phyloP scores from a whole-genome alignment of 2,113 vertebrate genomes.

The Tichodroma muraria region DNA sequence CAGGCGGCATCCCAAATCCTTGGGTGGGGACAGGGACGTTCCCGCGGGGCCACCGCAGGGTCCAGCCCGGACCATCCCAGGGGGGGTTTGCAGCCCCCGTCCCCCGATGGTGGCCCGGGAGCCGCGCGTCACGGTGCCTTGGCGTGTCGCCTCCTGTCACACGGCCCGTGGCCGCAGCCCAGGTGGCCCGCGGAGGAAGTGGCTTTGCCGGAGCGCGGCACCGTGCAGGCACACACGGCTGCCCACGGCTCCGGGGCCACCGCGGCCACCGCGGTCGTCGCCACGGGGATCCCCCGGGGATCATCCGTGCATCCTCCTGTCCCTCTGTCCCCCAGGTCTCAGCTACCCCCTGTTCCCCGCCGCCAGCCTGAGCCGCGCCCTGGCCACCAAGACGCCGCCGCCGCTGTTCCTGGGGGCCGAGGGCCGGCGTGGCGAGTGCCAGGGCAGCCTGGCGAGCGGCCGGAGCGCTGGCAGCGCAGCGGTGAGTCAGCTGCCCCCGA shows the following conservation, averaged over 20 bases:
- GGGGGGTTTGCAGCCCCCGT: neutral
- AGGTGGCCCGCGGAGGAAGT: neutral
- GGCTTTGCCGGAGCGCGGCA: neutral
- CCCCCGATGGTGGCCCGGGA: neutral
- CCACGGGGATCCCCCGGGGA: neutral
- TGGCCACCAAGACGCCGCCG: constrained; percentile 80
- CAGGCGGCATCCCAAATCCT: fast-evolving
- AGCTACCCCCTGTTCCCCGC: constrained; percentile 81
- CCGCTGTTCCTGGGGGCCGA: constrained; percentile 76
- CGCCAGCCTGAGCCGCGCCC: constrained; percentile 69
- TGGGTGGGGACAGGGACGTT: neutral
- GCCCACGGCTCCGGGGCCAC: neutral
- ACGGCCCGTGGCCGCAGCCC: neutral
- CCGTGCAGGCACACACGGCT: neutral
- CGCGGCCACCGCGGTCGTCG: neutral
- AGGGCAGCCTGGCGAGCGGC: constrained; percentile 28
- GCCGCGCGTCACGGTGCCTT: neutral
- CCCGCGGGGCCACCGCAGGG: fast-evolving
- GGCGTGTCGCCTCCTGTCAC: neutral
- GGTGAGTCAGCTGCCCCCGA: constrained; percentile 55
- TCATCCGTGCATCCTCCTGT: fast-evolving
- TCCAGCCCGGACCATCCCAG: no score
- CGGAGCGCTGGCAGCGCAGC: constrained; percentile 58
- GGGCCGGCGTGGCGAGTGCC: constrained; percentile 66
- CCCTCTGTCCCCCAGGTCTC: constrained; percentile 67